phyloP scores from a whole-genome alignment of 2,797 vertebrate species.

The Discoglossus pictus region DNA sequence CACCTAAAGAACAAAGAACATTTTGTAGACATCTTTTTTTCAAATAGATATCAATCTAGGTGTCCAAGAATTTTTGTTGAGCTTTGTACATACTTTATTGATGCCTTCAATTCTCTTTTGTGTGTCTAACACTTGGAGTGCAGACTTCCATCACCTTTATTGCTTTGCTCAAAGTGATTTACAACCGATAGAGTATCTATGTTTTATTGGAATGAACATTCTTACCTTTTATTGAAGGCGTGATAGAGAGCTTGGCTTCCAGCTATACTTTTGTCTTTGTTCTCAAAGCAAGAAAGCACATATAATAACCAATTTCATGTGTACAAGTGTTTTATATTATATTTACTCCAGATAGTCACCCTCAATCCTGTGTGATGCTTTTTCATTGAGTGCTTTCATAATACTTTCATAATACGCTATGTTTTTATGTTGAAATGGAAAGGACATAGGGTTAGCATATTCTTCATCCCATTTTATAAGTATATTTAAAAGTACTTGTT shows the following conservation, averaged over 20 bases:
- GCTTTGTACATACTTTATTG: slow-evolving; percentile 39
- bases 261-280: slow-evolving; percentile 16
- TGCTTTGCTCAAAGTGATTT: slow-evolving; percentile 48
- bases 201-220: slow-evolving; percentile 42
- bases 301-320: slow-evolving; percentile 23
- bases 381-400: slow-evolving; percentile 28
- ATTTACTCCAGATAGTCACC: slow-evolving; percentile 35
- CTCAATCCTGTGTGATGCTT: slow-evolving; percentile 12
- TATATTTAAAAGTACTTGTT: slow-evolving; percentile 1
- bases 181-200: slow-evolving; percentile 35
- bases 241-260: slow-evolving; percentile 31
- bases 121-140: slow-evolving; percentile 33
- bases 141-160: slow-evolving; percentile 46
- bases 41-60: slow-evolving; percentile 3
- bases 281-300: slow-evolving; percentile 23
- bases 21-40: slow-evolving; percentile 10
- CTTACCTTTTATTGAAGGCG: slow-evolving; percentile 43
- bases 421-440: slow-evolving; percentile 36
- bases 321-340: slow-evolving; percentile 24
- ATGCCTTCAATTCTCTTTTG: slow-evolving; percentile 37
- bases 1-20: slow-evolving; percentile 3
- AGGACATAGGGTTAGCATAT: neutral
- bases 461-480: slow-evolving; percentile 14
- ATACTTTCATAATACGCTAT: slow-evolving; percentile 27
- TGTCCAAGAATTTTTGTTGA: slow-evolving; percentile 15